Evolutionary conservation across 2,888 invertebrate genomes (phyloP).

Genomic region (Leucania comma): DNA sequence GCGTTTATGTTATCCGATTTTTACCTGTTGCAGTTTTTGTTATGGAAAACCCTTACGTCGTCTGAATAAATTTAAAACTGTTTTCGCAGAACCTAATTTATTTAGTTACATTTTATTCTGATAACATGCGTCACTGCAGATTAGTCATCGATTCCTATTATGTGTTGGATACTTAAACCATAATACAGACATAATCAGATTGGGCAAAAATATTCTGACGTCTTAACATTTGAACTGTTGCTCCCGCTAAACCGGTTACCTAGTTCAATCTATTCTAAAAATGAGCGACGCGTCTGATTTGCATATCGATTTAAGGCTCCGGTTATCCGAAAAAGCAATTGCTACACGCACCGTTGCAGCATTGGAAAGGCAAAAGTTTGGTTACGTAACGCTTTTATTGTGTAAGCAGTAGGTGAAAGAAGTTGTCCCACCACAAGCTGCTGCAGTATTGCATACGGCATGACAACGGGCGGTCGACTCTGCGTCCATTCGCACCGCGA

Average conservation of each 20-base stretch:
- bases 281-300: slow-evolving; percentile 43
- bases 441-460: slow-evolving; percentile 83
- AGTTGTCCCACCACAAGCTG: slow-evolving; percentile 72
- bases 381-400: slow-evolving; percentile 84
- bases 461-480: slow-evolving; percentile 75
- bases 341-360: slow-evolving; percentile 77
- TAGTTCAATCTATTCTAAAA: slow-evolving; percentile 38
- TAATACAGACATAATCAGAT: neutral
- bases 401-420: slow-evolving; percentile 86
- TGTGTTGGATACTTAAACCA: neutral
- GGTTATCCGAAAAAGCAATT: slow-evolving; percentile 72
- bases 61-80: slow-evolving; percentile 4
- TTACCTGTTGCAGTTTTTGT: neutral
- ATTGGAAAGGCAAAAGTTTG: slow-evolving; percentile 85
- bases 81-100: neutral
- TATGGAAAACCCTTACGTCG: neutral
- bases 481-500: slow-evolving; percentile 63
- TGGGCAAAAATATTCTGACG: neutral
- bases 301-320: slow-evolving; percentile 52
- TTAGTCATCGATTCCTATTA: neutral
- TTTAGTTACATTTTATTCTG: neutral
- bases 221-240: slow-evolving; percentile 54
- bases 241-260: slow-evolving; percentile 54
- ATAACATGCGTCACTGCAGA: neutral
- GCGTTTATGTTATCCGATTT: neutral